Conservation (phyloP, 1,140 invertebrate species). For the Drosophila setifemur region DNA sequence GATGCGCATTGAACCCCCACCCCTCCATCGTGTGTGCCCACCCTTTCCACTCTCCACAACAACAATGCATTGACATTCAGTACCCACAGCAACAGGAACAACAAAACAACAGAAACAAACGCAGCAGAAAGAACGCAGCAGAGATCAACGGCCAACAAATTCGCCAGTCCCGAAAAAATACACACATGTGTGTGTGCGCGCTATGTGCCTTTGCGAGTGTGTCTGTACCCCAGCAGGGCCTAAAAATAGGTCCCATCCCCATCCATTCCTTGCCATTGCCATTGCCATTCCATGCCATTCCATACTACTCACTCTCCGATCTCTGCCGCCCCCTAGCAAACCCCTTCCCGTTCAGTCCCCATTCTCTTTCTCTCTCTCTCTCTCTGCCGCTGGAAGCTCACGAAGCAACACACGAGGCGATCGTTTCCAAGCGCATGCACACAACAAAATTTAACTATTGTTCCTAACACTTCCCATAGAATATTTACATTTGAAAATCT, state of each 20-base stretch:
- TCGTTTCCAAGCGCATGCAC: no score
- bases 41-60: not conserved
- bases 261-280: not conserved
- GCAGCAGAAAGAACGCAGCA: constrained; percentile 17
- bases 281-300: no score
- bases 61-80: constrained; percentile 59
- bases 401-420: constrained; percentile 37
- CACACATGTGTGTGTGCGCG: not conserved
- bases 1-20: constrained; percentile 41
- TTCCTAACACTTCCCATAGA: no score
- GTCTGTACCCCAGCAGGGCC: constrained; percentile 12
- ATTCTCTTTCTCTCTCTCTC: no score
- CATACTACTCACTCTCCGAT: not conserved
- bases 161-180: constrained; percentile 33
- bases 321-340: not conserved
- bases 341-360: not conserved
- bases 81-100: constrained; percentile 1
- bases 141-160: constrained; percentile 44
- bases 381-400: not conserved
- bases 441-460: no score
- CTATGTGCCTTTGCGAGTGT: not conserved
- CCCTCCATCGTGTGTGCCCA: no score
- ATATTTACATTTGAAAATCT: no score
- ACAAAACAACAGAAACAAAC: not conserved
- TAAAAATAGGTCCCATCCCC: constrained; percentile 42